Evolutionary conservation across 2,113 vertebrate species (phyloP).

Genomic region (Actinemys pallida): DNA sequence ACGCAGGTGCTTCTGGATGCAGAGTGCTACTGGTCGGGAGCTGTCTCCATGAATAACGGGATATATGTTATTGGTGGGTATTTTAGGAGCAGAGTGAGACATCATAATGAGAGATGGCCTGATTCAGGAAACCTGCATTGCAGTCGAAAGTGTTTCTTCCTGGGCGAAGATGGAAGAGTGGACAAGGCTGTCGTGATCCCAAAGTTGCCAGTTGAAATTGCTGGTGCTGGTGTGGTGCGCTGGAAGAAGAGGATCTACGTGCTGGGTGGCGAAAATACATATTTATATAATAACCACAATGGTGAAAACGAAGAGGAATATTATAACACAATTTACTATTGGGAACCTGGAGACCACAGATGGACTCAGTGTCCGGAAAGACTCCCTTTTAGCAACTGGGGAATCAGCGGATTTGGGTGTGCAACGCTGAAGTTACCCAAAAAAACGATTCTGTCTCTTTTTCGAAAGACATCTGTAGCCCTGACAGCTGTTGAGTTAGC

Average conservation of each 20-base stretch:
- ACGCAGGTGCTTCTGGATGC: constrained; percentile 81
- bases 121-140: background rate
- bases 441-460: background rate
- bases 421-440: constrained; percentile 12
- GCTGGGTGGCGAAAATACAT: constrained; percentile 73
- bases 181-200: constrained; percentile 71
- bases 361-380: background rate
- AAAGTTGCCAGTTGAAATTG: constrained; percentile 80
- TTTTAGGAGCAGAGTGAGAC: background rate
- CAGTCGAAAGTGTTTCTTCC: constrained; percentile 9
- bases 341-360: constrained; percentile 78
- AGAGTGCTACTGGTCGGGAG: constrained; percentile 80
- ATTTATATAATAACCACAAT: background rate
- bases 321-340: constrained; percentile 84
- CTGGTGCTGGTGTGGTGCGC: constrained; percentile 81
- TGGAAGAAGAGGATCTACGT: constrained; percentile 88
- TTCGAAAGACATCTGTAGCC: background rate
- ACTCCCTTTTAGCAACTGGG: constrained; percentile 1
- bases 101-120: background rate
- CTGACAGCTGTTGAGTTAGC: background rate
- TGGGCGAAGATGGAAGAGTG: background rate
- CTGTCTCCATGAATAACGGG: constrained; percentile 83
- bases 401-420: constrained; percentile 18
- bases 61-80: constrained; percentile 86
- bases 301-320: background rate